Evolutionary conservation across 2,888 invertebrate species (phyloP), one percentile per base, ranked within the genome.

Genomic region (Microctonus hyperodae): DNA sequence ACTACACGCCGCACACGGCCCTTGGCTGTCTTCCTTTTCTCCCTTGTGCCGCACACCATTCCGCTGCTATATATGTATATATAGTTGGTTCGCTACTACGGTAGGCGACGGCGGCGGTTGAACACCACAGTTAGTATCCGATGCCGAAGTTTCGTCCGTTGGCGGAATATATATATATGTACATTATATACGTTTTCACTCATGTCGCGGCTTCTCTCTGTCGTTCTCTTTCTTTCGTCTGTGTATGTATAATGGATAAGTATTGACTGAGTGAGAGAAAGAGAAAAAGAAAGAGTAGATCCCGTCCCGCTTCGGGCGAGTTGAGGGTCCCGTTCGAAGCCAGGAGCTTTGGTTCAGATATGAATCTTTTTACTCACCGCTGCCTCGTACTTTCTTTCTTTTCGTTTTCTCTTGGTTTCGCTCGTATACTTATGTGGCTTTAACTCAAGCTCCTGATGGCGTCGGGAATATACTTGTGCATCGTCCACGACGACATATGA

Each of bases 241-340:
- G 51, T 25, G 13, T 62, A 56, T 25, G 31, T 60, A 68, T 61
- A 53, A 57, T 50, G 61, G 61, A 65, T 58, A 67, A 63, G 37
- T 70, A 65, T 68, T 59, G 64, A 56, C 55, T 7, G 44, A 16
- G 44, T 6, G 16, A 44, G 20, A 44, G 16, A 44, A 16, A 44
- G n/a, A 16, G 44, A 44, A 16, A 44, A 16, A 44, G 16, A n/a
- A 16, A n/a, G 68, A 61, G 62, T 31, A 64, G 73, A 79, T 78
- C 77, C 74, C 76, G 81, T 81, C 82, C 81, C 80, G 82, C 81
- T 82, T 72, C 78, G 76, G 73, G 74, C 75, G 40, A 55, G 48
- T 56, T 44, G 72, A n/a, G 79, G 81, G 82, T 82, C 81, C 82
- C 81, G 82, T 81, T 82, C 73, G 75, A 75, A 75, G 76, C 62